Base-by-base conservation (phyloP, 2,797 vertebrate genomes). In the Phoxinus dragarum region DNA sequence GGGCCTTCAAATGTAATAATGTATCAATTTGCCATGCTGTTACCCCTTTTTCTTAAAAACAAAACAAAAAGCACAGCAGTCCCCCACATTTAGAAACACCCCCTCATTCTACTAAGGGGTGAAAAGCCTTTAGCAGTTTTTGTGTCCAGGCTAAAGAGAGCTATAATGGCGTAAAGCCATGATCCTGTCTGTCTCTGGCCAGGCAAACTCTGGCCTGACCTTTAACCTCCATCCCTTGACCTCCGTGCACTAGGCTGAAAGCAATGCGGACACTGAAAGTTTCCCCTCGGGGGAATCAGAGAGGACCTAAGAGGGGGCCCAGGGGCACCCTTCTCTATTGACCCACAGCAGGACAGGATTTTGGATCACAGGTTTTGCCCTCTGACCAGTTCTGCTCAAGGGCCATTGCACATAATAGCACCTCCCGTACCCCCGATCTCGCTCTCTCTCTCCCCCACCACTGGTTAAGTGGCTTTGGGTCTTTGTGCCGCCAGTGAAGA, bases 311-410 rank as follows among this genome's bases (percentile, higher is more conserved):
- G 94, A 94, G 94, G 93, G 93, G 95, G 90, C 93, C 90, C 91
- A 91, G 94, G 92, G 96, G 95, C 93, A 93, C 95, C 94, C 94
- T 95, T 94, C 93, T 96, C 94, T 95, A 93, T 83, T 98, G 97
- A 99, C 97, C 97, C 97, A 94, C 97, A 95, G 95, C 95, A 95
- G 91, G 95, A 95, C 95, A 94, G 94, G 93, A 95, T 97, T 97
- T 96, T 93, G 94, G 93, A 94, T 96, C 94, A 95, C 94, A 96
- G 95, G 94, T 94, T 81, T 92, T 94, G 94, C 94, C 94, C 96
- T 95, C 95, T 97, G 96, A 95, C 92, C 92, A 81, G 91, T 93
- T 90, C 93, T 90, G 64, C 93, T 91, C 91, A 90, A 89, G 93
- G 93, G 93, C 95, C 94, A 89, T 89, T 91, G 91, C 67, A 93